Evolutionary conservation across 2,113 vertebrate species (phyloP).

Genomic region (Microcebus tavaratra): DNA sequence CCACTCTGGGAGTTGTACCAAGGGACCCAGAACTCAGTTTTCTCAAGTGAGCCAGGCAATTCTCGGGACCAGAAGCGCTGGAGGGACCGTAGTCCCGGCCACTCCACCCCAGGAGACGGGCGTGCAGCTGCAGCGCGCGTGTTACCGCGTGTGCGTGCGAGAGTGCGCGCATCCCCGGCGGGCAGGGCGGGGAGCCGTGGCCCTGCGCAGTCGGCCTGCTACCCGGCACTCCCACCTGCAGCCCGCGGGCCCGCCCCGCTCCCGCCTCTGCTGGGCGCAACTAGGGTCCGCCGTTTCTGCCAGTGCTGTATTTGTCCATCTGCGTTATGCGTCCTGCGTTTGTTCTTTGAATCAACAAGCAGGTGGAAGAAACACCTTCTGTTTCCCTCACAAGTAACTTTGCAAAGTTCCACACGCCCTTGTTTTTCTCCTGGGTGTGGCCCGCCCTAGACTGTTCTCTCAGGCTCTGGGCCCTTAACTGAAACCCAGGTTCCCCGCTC

Average conservation of each 20-base stretch:
- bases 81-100: neutral
- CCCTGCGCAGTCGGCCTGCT: neutral
- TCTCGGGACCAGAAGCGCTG: neutral
- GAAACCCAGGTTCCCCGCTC: neutral
- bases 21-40: neutral
- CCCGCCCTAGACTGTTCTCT: neutral
- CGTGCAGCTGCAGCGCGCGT: neutral
- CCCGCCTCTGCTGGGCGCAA: too few species aligned
- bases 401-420: constrained; percentile 23
- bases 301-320: neutral
- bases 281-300: neutral
- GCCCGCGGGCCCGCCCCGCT: neutral
- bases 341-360: constrained; percentile 15
- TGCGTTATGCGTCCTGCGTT: neutral
- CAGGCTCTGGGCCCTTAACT: neutral
- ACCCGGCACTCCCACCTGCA: neutral
- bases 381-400: neutral
- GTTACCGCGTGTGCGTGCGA: neutral
- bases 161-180: neutral
- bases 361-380: neutral
- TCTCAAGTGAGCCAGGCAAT: neutral
- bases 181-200: neutral
- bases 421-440: constrained; percentile 47
- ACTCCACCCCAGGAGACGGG: neutral
- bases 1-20: neutral